These are phyloP conservation scores for Oscheius sp. DNA, from an alignment of 2,888 invertebrate genomes.

Conservation along the genomic window DNA sequence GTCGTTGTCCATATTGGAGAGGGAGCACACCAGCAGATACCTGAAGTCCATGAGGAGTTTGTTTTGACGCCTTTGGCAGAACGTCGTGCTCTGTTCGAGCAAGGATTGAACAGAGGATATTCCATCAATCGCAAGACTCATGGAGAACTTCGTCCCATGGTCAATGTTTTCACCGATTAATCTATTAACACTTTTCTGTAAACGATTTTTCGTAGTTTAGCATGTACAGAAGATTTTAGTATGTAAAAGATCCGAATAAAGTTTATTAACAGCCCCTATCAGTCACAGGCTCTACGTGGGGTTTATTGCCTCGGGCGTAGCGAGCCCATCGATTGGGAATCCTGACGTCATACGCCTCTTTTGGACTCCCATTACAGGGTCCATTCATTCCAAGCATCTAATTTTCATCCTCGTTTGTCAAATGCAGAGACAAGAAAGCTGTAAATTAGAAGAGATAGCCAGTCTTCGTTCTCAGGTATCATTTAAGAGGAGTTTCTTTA, in stretches of 20 bases:
- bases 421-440: conserved; percentile 20
- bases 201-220: conserved; percentile 2
- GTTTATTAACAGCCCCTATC: background rate
- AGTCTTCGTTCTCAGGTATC: conserved; percentile 17
- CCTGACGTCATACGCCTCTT: conserved; percentile 16
- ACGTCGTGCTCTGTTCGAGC: conserved; percentile 30
- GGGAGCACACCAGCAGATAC: background rate
- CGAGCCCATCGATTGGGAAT: conserved; percentile 9
- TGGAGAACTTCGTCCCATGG: conserved; percentile 38
- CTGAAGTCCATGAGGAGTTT: conserved; percentile 31
- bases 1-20: background rate
- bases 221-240: conserved; percentile 1
- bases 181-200: background rate
- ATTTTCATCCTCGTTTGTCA: background rate
- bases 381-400: conserved; percentile 19
- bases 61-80: conserved; percentile 26
- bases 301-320: background rate
- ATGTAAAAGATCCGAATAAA: conserved; percentile 22
- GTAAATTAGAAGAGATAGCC: conserved; percentile 17
- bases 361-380: conserved; percentile 2
- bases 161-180: conserved; percentile 34
- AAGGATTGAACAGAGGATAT: conserved; percentile 22
- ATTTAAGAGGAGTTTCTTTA: background rate
- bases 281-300: background rate
- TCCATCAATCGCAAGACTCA: conserved; percentile 26